A percentile compares a stretch with the other conserved stretches of the same genome.
These are phyloP conservation scores for Phymatocera aterrima DNA, from an alignment of 2,888 invertebrate genomes.

Conservation along the genomic window DNA sequence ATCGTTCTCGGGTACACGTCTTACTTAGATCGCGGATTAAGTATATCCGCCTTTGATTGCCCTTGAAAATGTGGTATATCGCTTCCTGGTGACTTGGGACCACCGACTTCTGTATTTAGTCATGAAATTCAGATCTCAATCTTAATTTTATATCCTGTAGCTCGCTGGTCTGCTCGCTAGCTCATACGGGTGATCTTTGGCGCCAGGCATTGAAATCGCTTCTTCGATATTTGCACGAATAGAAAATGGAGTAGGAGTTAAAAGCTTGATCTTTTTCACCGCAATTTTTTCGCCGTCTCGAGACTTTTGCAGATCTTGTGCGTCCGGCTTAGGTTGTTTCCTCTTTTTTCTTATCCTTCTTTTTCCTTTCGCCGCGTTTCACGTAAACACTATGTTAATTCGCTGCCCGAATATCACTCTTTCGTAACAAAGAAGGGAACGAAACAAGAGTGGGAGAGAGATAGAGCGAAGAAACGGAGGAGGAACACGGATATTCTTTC, in stretches of 20 bases:
- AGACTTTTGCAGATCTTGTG: background rate
- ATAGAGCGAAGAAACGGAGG: background rate
- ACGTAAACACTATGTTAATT: background rate
- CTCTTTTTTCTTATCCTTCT: background rate
- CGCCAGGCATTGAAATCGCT: conserved; percentile 38
- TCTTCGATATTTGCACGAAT: background rate
- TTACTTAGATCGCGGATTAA: no score
- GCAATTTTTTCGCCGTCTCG: no score
- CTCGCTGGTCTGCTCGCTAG: background rate
- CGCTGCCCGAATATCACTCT: background rate
- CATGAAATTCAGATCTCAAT: background rate
- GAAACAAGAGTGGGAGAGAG: no score
- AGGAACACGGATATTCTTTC: background rate
- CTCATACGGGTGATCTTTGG: background rate
- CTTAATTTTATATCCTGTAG: background rate
- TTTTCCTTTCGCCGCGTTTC: background rate
- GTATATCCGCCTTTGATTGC: no score
- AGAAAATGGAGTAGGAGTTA: no score
- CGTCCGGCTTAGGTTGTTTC: no score
- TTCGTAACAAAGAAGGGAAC: background rate
- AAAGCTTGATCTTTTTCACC: background rate
- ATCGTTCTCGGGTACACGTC: no score
- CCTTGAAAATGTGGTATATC: no score
- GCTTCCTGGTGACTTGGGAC: no score
- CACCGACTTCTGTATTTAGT: no score